Evolutionary conservation across 2,888 invertebrate genomes (phyloP), one percentile per base, ranked within the genome.

Genomic region (Hermodice carunculata): DNA sequence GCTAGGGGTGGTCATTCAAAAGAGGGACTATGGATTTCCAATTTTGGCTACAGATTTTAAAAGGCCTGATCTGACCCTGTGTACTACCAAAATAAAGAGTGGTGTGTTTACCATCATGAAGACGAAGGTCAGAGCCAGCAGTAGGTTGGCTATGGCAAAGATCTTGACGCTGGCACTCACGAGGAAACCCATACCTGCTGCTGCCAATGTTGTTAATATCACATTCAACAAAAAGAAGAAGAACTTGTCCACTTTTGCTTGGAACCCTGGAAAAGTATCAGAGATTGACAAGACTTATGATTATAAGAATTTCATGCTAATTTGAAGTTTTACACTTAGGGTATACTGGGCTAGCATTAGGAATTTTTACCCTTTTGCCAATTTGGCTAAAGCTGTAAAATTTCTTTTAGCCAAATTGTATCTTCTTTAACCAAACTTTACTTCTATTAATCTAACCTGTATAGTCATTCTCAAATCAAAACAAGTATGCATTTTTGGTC

Each of bases 101-200:
- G 37, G 8, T 44, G 19, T 6, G 44, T 58, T 69, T 66, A 84
- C 83, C 85, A 85, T 85, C 83, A 84, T 85, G 61, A 85, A 78
- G n/a, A 85, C 84, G 68, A 78, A 85, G 60, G 61, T 56, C 53
- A 84, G 73, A 8, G 83, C 82, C 49, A 83, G 77, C 40, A 80
- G 73, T 4, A 84, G 68, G 70, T 83, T 85, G 48, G 83, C 85
- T 5, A 85, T 70, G 49, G 82, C 83, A 68, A 82, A 80, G 29
- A 83, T 80, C 37, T 72, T 64, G 29, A 84, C 78, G 19, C 75
- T 70, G 11, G 83, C 81, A 65, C 81, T 81, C 71, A 85, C 69
- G 60, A 76, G 70, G 71, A 85, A 85, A 28, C 83, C 80, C 6
- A 86, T 52, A 17, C 79, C 72, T 1, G 81, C 79, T 5, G 82